Evolutionary conservation across 2,888 invertebrate genomes (phyloP).

Genomic region (Anticlea derivata): DNA sequence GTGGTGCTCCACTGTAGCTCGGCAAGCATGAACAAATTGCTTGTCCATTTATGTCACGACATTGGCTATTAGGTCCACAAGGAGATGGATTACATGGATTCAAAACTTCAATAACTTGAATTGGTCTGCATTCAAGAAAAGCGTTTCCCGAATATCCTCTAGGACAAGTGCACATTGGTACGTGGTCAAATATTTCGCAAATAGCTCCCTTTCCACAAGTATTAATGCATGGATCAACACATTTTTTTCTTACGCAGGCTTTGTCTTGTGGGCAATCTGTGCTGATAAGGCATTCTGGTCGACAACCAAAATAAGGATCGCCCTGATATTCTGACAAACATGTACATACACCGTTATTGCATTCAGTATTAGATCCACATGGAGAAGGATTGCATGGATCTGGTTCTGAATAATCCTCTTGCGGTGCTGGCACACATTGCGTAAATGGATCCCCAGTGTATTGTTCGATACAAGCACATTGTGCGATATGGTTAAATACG

Average conservation of each 20-base stretch:
- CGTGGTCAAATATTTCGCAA: constrained; percentile 87
- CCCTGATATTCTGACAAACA: constrained; percentile 90
- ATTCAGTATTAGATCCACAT: constrained; percentile 89
- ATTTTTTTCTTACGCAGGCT: constrained; percentile 89
- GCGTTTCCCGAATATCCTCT: constrained; percentile 87
- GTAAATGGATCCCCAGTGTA: constrained; percentile 86
- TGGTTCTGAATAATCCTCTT: constrained; percentile 57
- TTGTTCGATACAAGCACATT: constrained; percentile 83
- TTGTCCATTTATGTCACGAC: constrained; percentile 86
- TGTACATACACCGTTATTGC: constrained; percentile 87
- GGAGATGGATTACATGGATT: constrained; percentile 88
- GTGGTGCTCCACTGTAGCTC: constrained; percentile 88
- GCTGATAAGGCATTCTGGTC: constrained; percentile 92
- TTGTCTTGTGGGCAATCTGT: constrained; percentile 88
- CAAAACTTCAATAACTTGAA: constrained; percentile 58
- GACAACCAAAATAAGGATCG: constrained; percentile 90
- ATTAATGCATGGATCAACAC: constrained; percentile 89
- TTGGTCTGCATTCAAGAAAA: constrained; percentile 85
- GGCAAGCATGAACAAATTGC: constrained; percentile 88
- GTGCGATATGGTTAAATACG: constrained; percentile 86
- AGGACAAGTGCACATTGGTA: constrained; percentile 85
- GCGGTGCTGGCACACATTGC: constrained; percentile 62
- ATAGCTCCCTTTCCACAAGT: constrained; percentile 90
- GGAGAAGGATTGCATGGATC: constrained; percentile 87
- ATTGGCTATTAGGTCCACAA: constrained; percentile 89